Conservation (phyloP, 1,140 invertebrate genomes). For the Caerostris extrusa region DNA sequence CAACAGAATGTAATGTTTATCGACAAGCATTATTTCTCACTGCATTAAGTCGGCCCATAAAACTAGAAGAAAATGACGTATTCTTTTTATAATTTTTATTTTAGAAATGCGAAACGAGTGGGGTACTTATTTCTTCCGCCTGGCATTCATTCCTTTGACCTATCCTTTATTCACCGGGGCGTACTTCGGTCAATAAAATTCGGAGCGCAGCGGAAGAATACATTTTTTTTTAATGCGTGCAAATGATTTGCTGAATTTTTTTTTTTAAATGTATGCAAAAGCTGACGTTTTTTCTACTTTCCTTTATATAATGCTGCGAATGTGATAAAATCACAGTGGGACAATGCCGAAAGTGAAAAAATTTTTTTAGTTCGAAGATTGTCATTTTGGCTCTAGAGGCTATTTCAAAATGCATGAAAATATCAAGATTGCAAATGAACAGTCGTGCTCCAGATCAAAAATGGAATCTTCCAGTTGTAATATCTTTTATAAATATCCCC, state of each 20-base stretch:
- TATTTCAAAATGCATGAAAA: conserved; percentile 59
- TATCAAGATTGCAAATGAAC: not conserved
- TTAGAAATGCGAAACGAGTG: conserved; percentile 24
- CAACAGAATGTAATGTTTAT: conserved; percentile 58
- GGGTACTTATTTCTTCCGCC: conserved; percentile 51
- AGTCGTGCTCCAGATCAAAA: conserved; percentile 1
- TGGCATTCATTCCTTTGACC: not conserved
- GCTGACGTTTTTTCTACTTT: conserved; percentile 34
- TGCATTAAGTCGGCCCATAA: conserved; percentile 51
- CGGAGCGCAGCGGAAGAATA: conserved; percentile 27
- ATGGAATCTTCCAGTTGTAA: conserved; percentile 20
- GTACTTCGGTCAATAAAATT: conserved; percentile 58
- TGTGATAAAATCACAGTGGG: conserved; percentile 43
- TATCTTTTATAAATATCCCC: conserved; percentile 12
- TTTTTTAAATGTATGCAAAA: not conserved
- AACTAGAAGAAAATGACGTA: conserved; percentile 13
- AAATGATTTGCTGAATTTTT: not conserved
- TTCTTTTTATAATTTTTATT: conserved; percentile 21
- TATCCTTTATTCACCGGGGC: not conserved
- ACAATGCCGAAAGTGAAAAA: not conserved
- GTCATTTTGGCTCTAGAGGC: not conserved
- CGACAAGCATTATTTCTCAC: conserved; percentile 62
- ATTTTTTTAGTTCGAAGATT: not conserved
- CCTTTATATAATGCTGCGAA: conserved; percentile 23
- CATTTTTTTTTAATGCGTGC: not conserved